Percentiles rank a stretch among this genome's conserved stretches.
Evolutionary conservation across 1,140 invertebrate species (phyloP).

Genomic region (Parapsyche elsis): DNA sequence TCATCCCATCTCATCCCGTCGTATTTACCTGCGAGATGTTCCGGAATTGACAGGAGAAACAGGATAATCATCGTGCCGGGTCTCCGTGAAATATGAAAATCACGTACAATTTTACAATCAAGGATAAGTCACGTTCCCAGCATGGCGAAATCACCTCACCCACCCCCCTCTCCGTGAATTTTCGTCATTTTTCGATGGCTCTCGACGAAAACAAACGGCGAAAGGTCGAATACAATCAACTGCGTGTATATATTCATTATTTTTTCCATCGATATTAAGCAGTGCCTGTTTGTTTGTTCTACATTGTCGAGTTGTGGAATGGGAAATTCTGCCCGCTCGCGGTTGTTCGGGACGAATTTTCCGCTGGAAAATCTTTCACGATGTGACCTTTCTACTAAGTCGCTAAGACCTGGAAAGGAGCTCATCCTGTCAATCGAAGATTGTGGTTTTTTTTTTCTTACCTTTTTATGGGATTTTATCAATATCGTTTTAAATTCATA

Average conservation of each 20-base stretch:
- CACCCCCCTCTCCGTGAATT: background rate
- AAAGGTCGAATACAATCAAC: background rate
- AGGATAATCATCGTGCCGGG: conserved; percentile 25
- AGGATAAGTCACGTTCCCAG: conserved; percentile 38
- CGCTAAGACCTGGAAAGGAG: background rate
- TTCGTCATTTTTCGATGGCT: background rate
- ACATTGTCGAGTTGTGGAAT: background rate
- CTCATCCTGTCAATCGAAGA: background rate
- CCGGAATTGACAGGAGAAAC: conserved; percentile 29
- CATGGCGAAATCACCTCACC: background rate
- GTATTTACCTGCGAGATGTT: conserved; percentile 18
- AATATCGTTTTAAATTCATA: background rate
- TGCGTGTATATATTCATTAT: background rate
- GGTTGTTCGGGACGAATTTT: background rate
- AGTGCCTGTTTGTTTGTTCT: background rate
- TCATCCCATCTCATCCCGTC: background rate
- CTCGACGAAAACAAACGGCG: background rate
- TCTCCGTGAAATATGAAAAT: conserved; percentile 35
- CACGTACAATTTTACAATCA: conserved; percentile 44
- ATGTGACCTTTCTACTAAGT: background rate
- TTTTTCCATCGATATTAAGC: background rate
- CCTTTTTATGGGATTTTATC: background rate
- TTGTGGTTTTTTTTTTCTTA: background rate
- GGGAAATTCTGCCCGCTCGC: background rate
- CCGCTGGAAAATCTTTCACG: background rate